Evolutionary conservation across 92 coral and sea anemone genomes (phyloP).

Genomic region (Epizoanthus ramosus): DNA sequence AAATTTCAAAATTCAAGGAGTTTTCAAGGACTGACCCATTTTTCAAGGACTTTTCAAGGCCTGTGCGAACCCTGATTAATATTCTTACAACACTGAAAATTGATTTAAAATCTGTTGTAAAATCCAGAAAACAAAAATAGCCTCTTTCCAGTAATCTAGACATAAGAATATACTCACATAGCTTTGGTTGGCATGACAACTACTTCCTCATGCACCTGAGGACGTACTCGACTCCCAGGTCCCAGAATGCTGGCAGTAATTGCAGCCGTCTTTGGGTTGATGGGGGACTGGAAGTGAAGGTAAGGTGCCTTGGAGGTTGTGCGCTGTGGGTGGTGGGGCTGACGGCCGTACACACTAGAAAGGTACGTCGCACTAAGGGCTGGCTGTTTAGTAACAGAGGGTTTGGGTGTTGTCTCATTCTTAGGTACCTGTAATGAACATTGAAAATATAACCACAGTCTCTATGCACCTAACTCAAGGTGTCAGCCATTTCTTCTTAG

Average conservation of each 20-base stretch:
- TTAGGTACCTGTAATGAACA: slow-evolving; percentile 23
- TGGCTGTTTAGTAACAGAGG: slow-evolving; percentile 16
- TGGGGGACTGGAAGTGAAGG: slow-evolving; percentile 92
- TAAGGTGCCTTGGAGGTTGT: slow-evolving; percentile 90
- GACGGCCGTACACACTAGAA: slow-evolving; percentile 89
- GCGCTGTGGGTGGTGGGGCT: slow-evolving; percentile 82
- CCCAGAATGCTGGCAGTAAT: slow-evolving; percentile 69
- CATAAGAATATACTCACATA: neutral
- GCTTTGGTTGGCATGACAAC: slow-evolving; percentile 31
- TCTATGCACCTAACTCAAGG: too few species aligned
- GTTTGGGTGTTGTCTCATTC: neutral
- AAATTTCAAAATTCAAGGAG: too few species aligned
- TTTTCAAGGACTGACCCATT: too few species aligned
- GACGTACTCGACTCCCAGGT: slow-evolving; percentile 47
- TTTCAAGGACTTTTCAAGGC: too few species aligned
- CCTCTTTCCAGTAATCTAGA: neutral
- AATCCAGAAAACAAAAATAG: neutral
- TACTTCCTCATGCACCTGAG: slow-evolving; percentile 9
- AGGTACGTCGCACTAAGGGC: slow-evolving; percentile 70
- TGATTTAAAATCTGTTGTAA: neutral
- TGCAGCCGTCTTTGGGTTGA: slow-evolving; percentile 85
- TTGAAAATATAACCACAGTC: neutral
- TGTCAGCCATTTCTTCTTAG: too few species aligned
- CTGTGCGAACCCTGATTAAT: too few species aligned
- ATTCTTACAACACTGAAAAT: neutral